Evolutionary conservation across 2,888 invertebrate species (phyloP), one percentile per base, ranked within the genome.

Genomic region (Archips crataeganus): DNA sequence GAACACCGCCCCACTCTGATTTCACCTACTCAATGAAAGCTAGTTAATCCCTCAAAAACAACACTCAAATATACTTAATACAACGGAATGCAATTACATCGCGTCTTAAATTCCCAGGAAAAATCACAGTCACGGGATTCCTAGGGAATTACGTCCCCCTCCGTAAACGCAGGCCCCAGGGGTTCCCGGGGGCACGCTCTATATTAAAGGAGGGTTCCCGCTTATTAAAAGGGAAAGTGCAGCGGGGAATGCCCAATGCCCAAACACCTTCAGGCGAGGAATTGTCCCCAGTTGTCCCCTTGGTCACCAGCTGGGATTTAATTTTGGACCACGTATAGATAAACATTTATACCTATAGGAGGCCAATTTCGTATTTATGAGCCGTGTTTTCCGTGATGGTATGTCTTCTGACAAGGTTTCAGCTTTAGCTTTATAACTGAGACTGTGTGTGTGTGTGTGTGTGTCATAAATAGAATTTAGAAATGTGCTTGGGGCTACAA

Each of bases 161-260:
- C 76, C 78, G 77, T 83, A 84, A 86, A 85, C 84, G 83, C 80
- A 80, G 83, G 77, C 81, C 84, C 82, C 80, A 68, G 82, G 86
- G 87, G 83, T 80, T 86, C 90, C 90, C 88, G 68, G 80, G 86
- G 88, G 90, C 87, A 82, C 81, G 81, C 82, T 87, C 86, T 90
- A 90, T 93, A 93, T 93, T 92, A 92, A 92, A 90, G 85, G 84
- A 89, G 92, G 92, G 89, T 85, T 83, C 85, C 81, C 75, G 85
- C 87, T 90, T 92, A 92, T 92, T 91, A 92, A 91, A 91, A 86
- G 84, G 81, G 85, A 85, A 84, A 88, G 86, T 89, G 90, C 87
- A 89, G 77, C 71, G 78, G 83, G 81, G 80, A 78, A 75, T 79
- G 78, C 78, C 73, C 69, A 79, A 81, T 78, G 80, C 80, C 82